Conservation (phyloP, 2,888 invertebrate genomes). For the Euzophera pinguis region DNA sequence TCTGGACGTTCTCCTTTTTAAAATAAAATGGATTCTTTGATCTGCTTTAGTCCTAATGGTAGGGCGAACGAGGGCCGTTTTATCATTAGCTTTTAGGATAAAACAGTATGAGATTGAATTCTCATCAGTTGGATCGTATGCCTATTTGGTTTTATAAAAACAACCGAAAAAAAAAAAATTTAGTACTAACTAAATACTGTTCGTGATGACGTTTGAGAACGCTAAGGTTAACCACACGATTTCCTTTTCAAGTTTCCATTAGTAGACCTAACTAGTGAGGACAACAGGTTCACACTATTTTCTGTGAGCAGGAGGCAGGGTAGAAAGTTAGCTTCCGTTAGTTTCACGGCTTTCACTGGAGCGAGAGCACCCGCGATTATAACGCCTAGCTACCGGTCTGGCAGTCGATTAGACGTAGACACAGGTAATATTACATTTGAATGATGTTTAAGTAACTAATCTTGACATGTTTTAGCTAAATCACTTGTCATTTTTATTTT, state of each 20-base stretch:
- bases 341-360: constrained; percentile 74
- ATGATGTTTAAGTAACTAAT: background rate
- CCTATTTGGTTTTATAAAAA: background rate
- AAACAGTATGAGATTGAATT: too few species aligned
- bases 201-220: too few species aligned
- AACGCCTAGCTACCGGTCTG: constrained; percentile 33
- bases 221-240: background rate
- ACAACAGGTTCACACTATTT: constrained; percentile 28
- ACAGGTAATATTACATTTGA: constrained; percentile 8
- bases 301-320: constrained; percentile 59
- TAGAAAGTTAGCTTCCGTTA: constrained; percentile 73
- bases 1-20: background rate
- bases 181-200: too few species aligned
- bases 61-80: background rate
- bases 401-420: constrained; percentile 18
- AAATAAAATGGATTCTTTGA: too few species aligned
- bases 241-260: constrained; percentile 1
- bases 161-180: too few species aligned
- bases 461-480: background rate
- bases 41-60: background rate
- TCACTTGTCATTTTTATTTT: background rate
- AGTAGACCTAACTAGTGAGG: constrained; percentile 1
- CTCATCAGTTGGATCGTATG: background rate
- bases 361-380: constrained; percentile 22
- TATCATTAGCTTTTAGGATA: too few species aligned